A percentile compares a stretch with the other conserved stretches of the same genome.
phyloP scores from a whole-genome alignment of 2,797 vertebrate genomes.

The Pelodytes ibericus region DNA sequence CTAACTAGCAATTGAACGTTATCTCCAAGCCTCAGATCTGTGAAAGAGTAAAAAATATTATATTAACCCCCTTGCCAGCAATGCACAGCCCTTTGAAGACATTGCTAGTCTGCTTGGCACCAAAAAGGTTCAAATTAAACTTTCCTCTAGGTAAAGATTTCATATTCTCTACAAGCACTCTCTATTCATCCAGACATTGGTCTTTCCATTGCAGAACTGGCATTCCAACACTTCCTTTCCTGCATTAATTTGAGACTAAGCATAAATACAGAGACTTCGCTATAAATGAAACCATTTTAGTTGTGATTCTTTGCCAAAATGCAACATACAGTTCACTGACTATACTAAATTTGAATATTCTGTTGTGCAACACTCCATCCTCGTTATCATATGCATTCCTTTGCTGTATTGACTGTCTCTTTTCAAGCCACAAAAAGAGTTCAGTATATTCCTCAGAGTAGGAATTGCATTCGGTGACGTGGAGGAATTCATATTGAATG shows the following conservation, averaged over 20 bases:
- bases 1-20: no score
- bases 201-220: conserved; percentile 62
- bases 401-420: conserved; percentile 2
- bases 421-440: neutral
- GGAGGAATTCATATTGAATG: neutral
- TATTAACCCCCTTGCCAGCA: neutral
- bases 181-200: conserved; percentile 46
- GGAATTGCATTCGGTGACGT: neutral
- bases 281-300: conserved; percentile 64
- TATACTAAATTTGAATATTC: conserved; percentile 30
- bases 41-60: neutral
- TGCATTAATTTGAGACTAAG: conserved; percentile 79
- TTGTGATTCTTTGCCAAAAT: conserved; percentile 59
- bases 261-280: conserved; percentile 70
- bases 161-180: conserved; percentile 14
- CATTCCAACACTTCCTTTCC: conserved; percentile 67
- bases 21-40: no score
- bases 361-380: neutral
- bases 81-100: neutral
- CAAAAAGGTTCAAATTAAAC: conserved; percentile 1
- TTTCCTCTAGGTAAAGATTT: conserved; percentile 16
- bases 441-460: neutral
- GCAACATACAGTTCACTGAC: conserved; percentile 34
- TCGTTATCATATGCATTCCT: conserved; percentile 19
- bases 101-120: neutral